Conservation (phyloP, 1,140 invertebrate species). For the Nymphalis io region DNA sequence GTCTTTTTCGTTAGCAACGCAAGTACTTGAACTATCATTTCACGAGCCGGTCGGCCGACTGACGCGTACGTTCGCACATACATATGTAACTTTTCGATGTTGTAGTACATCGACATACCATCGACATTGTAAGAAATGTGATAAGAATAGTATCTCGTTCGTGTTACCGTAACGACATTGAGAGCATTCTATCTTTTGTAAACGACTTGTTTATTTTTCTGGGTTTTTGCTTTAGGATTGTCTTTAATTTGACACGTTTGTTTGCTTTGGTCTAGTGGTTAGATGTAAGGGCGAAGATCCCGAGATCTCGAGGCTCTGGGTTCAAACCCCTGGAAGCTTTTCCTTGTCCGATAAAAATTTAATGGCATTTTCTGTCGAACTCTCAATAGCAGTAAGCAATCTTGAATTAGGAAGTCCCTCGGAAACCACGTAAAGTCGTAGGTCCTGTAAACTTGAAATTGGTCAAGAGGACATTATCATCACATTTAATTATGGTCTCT, state of each 20-base stretch:
- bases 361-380: no score
- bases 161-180: constrained; percentile 18
- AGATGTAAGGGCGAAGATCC: no score
- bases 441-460: no score
- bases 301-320: no score
- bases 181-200: constrained; percentile 8
- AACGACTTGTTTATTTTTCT: not conserved
- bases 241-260: not conserved
- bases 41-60: constrained; percentile 31
- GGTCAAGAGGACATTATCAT: no score
- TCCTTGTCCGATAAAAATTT: no score
- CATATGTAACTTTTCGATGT: constrained; percentile 9
- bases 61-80: constrained; percentile 20
- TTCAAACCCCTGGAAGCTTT: no score
- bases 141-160: constrained; percentile 16
- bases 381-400: no score
- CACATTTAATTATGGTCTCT: no score
- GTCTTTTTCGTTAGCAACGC: constrained; percentile 48
- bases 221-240: not conserved
- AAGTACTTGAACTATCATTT: constrained; percentile 46
- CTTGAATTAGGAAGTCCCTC: no score
- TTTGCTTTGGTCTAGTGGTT: no score
- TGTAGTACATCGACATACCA: constrained; percentile 11
- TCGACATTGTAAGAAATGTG: constrained; percentile 19
- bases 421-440: no score